A percentile compares a stretch with the other conserved stretches of the same genome.
phyloP scores from a whole-genome alignment of 2,113 vertebrate species.

The Jaculus jaculus region DNA sequence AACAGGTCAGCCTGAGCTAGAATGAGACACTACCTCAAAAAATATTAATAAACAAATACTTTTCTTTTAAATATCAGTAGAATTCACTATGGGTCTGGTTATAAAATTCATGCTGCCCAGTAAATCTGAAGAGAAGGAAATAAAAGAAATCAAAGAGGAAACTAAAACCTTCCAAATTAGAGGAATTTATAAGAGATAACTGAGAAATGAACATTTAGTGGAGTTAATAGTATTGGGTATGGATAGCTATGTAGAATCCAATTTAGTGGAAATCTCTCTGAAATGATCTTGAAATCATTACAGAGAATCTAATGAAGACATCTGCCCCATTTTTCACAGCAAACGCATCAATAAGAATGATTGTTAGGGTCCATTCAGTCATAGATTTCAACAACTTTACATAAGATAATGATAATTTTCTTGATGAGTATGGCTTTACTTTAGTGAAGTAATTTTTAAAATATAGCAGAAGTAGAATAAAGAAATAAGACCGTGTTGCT shows the following conservation, averaged over 20 bases:
- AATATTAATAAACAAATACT: no score
- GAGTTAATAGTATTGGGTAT: background rate
- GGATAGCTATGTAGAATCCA: background rate
- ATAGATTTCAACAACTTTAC: background rate
- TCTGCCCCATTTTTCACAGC: background rate
- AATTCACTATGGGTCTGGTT: background rate
- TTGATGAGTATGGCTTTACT: background rate
- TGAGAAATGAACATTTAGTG: background rate
- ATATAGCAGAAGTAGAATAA: background rate
- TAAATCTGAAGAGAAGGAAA: background rate
- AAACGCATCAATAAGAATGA: background rate
- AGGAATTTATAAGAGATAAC: background rate
- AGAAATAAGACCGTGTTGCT: background rate
- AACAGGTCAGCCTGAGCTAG: no score
- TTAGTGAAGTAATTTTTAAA: constrained; percentile 28
- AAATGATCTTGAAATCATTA: background rate
- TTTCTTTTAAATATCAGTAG: background rate
- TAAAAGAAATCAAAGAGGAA: background rate
- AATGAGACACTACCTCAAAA: no score
- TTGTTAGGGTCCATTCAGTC: background rate
- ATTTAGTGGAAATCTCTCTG: background rate
- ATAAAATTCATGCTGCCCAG: background rate
- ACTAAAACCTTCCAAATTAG: background rate
- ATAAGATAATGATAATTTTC: constrained; percentile 29
- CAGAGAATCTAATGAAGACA: background rate